Base-by-base conservation (phyloP, 2,888 invertebrate species). In the Coelinius sp. region DNA sequence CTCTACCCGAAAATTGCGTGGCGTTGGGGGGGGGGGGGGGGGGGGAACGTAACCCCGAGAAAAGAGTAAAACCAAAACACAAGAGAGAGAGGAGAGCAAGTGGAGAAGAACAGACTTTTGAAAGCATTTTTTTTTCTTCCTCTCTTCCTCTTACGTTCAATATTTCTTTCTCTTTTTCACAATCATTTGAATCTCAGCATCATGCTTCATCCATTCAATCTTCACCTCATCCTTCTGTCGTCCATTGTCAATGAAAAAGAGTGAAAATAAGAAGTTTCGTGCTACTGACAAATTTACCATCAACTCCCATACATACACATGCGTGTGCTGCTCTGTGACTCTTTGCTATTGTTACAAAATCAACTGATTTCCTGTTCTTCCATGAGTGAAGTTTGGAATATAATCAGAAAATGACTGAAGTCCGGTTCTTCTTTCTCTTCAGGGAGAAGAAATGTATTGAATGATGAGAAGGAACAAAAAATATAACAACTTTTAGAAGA, bases 1-100 rank as follows among this genome's bases (percentile, higher is more conserved):
- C 24, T 63, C 41, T 10, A 84, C 78, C 77, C 78, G 76, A 70
- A 71, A 83, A 84, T 83, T 78, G 75, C 76, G 68, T 67, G 44
- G 22, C 46, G 71, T 25, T 27, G 49, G n/a, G 27, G 20, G 52
- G 38, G 5, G 38, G 44, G 49, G 12, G 7, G 35, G 27, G 22
- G 38, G 38, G 44, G 49, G 12, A 8, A 44, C 22, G 22, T 27
- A 71, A n/a, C 62, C 38, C 12, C 46, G 56, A 25, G 52, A 31
- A 66, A 66, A 63, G 25, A 52, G 62, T 22, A 44, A 49, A 63
- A 66, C 65, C 65, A 66, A 66, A 66, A 66, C 65, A 66, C n/a
- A 17, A 59, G 46, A 49, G 68, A 59, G 46, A 44, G 46, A 14
- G 14, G 68, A 59, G 46, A 44, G 46, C 25, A 25, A 31, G 35